Base-by-base conservation (phyloP, 2,888 invertebrate species). In the Drosophila trichaetosa region DNA sequence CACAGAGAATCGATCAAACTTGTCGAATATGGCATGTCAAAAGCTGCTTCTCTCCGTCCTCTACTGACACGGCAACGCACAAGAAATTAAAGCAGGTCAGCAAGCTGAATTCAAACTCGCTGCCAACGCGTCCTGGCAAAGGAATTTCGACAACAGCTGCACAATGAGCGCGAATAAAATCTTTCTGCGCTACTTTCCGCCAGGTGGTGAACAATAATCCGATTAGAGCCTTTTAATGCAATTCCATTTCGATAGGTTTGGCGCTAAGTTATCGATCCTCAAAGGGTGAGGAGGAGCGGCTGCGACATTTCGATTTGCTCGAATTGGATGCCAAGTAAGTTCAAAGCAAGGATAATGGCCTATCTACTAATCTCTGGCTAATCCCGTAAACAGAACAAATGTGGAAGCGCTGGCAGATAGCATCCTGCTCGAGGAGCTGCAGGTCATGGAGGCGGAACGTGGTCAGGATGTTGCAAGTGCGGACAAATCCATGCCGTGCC, bases 101-200 rank as follows among this genome's bases (percentile, higher is more conserved):
- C 88, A 73, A 84, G 80, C 58, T 60, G 42, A 73, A 48, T 29
- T n/a, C 36, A 51, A 7, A 38, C 36, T 46, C 38, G 27, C 40
- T 24, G 10, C 33, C 36, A 54, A 34, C 36, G 52, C 10, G 48
- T 38, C 33, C 29, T 46, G 48, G 63, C 62, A 54, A 62, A 73
- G 74, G 79, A 80, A 79, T 78, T 82, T 59, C 57, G 31, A 70
- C 67, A 69, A 70, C 74, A 69, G 65, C 64, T 54, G 52, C 64
- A 34, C 65, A 70, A 96, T 96, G 96, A 95, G 94, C 92, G 93
- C 96, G 70, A 93, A 94, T 67, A 96, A 95, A 93, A 95, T 96
- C 87, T 95, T 95, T 91, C 93, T 96, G 36, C 94, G 96, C 69
- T 96, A 96, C 90, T 95, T 95, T 83, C 96, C 96, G 1, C 96